Conservation (phyloP, 2,797 vertebrate species). For the Eidolon dupreanum region DNA sequence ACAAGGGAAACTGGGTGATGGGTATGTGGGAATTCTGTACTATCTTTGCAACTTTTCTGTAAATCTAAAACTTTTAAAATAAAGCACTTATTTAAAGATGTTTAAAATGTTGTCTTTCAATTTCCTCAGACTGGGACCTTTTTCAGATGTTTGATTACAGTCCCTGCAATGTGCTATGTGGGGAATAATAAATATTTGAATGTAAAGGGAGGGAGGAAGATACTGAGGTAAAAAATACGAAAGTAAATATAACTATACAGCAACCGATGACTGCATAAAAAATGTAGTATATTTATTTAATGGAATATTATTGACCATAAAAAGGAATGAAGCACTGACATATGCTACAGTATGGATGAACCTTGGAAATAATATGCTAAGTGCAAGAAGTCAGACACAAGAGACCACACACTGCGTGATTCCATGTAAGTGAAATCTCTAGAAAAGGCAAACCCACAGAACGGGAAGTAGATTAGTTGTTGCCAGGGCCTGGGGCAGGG, state of each 20-base stretch:
- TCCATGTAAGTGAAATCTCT: not conserved
- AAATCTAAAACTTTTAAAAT: not conserved
- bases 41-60: not conserved
- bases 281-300: too few relatives aligned
- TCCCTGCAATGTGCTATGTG: rapidly evolving
- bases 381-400: not conserved
- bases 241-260: not conserved
- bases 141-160: not conserved
- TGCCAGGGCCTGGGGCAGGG: not conserved
- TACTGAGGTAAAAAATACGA: not conserved
- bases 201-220: not conserved
- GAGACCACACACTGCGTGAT: not conserved
- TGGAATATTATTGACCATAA: not conserved
- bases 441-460: not conserved
- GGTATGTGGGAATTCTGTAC: not conserved
- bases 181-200: not conserved
- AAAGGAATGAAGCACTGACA: not conserved
- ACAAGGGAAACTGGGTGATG: not conserved
- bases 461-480: not conserved
- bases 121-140: not conserved
- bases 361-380: not conserved
- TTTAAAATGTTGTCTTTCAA: not conserved
- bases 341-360: rapidly evolving
- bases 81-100: not conserved
- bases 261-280: not conserved